Base-by-base conservation (phyloP, 2,888 invertebrate species). In the Eumacrocentrus americanus region DNA sequence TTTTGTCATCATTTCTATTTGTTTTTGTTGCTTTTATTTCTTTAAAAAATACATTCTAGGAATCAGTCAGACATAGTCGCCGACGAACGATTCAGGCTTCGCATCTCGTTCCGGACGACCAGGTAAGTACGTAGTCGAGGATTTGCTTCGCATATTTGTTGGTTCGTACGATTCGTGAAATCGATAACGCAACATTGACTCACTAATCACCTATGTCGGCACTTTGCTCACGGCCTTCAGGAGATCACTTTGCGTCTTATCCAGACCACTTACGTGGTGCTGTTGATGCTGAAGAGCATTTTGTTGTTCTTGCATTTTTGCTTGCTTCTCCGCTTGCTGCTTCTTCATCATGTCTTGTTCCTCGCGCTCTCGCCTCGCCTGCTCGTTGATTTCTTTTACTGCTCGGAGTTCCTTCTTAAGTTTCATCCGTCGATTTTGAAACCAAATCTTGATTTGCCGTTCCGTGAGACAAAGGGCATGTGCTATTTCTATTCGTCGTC, bases 401-500 rank as follows among this genome's bases (percentile, higher is more conserved):
- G 94, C 94, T 74, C 96, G 87, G 72, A 96, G 84, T 81, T 97
- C 97, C 78, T 96, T 96, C 87, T 96, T 96, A 84, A 95, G 86
- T 82, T 96, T 96, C 96, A 96, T 96, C 77, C 96, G 89, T 71
- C 95, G 88, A 82, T 97, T 97, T 83, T 97, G 96, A 85, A 97
- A 95, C 94, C 94, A 94, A 82, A 95, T 95, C 85, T 95, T 95
- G 80, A 95, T 97, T 86, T 97, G 97, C 76, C 97, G 86, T 84
- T 97, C 97, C 72, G 96, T 95, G 74, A 97, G 88, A 82, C 95
- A 95, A 62, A 98, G 89, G 58, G 95, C 94, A 83, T 97, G 96
- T 46, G 97, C 96, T 73, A 97, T 97, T 84, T 98, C 97, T 84
- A 97, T 96, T 84, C 97, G 88, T 82, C 97, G 90, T 81, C 97